Evolutionary conservation across 1,140 invertebrate genomes (phyloP), one percentile per base, ranked within the genome.

Genomic region (Drosophila biarmipes): DNA sequence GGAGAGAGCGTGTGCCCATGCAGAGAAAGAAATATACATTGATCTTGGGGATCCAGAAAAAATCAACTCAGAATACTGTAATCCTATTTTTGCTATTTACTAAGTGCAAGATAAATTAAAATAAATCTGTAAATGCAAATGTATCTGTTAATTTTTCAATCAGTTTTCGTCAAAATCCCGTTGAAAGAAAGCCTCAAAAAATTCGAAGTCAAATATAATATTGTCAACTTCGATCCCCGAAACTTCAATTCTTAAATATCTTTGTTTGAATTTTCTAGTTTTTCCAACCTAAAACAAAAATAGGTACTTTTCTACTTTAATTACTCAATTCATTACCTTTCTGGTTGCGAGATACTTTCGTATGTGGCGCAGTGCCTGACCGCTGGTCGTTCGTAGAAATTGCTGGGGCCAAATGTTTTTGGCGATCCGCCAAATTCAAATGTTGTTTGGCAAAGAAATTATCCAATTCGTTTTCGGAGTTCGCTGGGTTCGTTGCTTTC

Each of bases 401-500:
- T 43, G 51, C 58, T 67, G 77, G 40, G 40, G 53, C 57, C 80
- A 80, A 59, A 62, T 73, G 61, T 68, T 56, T 73, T 64, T 68
- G 64, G 43, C 45, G 45, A 56, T 57, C 29, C 51, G 74, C 56
- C 55, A 77, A 56, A 64, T 58, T 78, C 35, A 29, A 56, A 57
- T 31, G 40, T 48, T 64, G 67, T 53, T 75, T 67, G 67, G 59
- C 80, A 46, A 69, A 63, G 55, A 78, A 82, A 69, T 84, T 86
- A 78, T 64, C 55, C 59, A 63, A 79, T 85, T 85, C 61, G 61
- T 72, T 79, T 80, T 77, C 53, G 49, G 54, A 29, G 38, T 74
- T 74, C 51, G 71, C 51, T 66, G 59, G 55, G 72, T 87, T 86
- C 78, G 81, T 68, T 86, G 62, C 58, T 86, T 85, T 74, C 56